phyloP scores from a whole-genome alignment of 2,113 vertebrate species.

The Neotragus moschatus region DNA sequence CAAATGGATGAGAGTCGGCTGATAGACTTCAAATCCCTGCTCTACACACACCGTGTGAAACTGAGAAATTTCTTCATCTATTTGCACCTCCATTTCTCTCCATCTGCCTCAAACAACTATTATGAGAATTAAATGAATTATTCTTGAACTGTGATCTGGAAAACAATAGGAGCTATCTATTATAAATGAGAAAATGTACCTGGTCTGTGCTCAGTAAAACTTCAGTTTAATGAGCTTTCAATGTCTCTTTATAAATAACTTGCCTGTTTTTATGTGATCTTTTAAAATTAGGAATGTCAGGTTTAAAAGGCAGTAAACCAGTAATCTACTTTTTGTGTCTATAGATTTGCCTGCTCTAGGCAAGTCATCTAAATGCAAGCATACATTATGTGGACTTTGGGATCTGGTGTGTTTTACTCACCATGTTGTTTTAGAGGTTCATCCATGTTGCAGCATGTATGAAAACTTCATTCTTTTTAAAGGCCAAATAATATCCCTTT shows the following conservation, averaged over 20 bases:
- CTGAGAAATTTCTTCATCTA: neutral
- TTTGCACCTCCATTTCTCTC: neutral
- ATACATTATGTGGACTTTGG: neutral
- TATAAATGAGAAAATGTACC: neutral
- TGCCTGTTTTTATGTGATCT: neutral
- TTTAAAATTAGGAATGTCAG: neutral
- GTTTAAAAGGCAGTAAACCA: neutral
- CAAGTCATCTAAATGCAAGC: neutral
- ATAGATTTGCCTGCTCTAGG: neutral
- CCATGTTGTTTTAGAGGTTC: neutral
- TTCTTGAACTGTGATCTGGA: neutral
- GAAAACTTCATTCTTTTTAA: neutral
- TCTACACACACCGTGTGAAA: neutral
- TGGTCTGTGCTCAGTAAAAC: neutral
- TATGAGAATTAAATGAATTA: neutral
- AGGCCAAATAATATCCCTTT: neutral
- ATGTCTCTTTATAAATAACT: neutral
- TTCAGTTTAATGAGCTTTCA: neutral
- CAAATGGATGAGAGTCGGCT: neutral
- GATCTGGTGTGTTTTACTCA: neutral
- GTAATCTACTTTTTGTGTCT: neutral
- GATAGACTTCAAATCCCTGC: neutral
- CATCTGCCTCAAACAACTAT: neutral
- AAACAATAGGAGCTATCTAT: no score
- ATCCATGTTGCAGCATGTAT: fast-evolving